A percentile compares a stretch with the other conserved stretches of the same genome.
Evolutionary conservation across 2,797 vertebrate genomes (phyloP).

Genomic region (Oryzias dopingdopingensis): DNA sequence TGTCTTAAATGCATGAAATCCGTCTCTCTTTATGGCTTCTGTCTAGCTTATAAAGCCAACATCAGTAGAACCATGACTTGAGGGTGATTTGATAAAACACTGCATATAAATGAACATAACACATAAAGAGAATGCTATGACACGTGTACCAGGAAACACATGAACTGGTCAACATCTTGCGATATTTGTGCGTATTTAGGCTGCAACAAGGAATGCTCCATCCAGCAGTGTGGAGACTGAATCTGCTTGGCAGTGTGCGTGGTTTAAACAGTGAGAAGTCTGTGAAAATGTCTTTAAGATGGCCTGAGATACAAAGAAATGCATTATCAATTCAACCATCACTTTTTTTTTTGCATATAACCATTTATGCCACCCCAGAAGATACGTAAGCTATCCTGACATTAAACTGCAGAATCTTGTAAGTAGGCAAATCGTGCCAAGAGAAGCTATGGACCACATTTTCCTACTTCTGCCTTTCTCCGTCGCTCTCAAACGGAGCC

Average conservation of each 20-base stretch:
- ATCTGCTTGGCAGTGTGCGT: slow-evolving; percentile 10
- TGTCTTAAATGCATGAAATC: slow-evolving; percentile 1
- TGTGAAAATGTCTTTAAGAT: slow-evolving; percentile 26
- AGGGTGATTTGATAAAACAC: background rate
- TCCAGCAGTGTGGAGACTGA: slow-evolving; percentile 21
- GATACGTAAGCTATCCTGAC: slow-evolving; percentile 17
- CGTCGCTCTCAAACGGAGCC: slow-evolving; percentile 18
- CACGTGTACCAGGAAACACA: slow-evolving; percentile 9
- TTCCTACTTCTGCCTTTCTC: slow-evolving; percentile 21
- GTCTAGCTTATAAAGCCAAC: background rate
- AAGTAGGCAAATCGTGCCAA: slow-evolving; percentile 6
- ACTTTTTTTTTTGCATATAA: slow-evolving; percentile 24
- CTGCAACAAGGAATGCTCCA: slow-evolving; percentile 71
- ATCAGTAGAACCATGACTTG: background rate
- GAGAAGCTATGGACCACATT: slow-evolving; percentile 29
- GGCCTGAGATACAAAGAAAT: slow-evolving; percentile 35
- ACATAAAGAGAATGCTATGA: slow-evolving; percentile 20
- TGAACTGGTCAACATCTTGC: slow-evolving; percentile 12
- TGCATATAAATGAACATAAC: slow-evolving; percentile 11
- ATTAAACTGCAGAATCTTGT: slow-evolving; percentile 27
- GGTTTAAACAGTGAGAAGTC: slow-evolving; percentile 15
- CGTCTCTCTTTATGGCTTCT: slow-evolving; percentile 16
- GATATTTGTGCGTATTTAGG: slow-evolving; percentile 64
- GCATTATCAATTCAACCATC: slow-evolving; percentile 30
- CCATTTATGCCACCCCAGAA: slow-evolving; percentile 33